These are phyloP conservation scores for Brachionichthys hirsutus DNA, from an alignment of 2,113 vertebrate genomes.

Conservation along the genomic window DNA sequence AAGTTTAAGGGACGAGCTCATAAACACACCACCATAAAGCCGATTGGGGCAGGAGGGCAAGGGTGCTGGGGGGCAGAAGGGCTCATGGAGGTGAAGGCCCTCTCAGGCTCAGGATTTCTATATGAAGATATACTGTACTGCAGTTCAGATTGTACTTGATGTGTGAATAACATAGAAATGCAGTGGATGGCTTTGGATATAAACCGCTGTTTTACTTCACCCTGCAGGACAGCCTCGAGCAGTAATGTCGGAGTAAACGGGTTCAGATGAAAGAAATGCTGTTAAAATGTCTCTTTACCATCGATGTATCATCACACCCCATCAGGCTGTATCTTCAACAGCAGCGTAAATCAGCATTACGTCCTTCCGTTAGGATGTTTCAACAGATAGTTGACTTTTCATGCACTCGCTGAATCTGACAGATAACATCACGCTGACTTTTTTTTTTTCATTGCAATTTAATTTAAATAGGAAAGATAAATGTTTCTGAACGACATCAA, in stretches of 20 bases:
- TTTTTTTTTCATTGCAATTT: slow-evolving; percentile 32
- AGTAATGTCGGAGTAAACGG: no score
- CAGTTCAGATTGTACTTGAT: no score
- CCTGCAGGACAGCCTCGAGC: no score
- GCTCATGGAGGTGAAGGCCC: no score
- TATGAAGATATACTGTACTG: no score
- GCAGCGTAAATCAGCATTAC: not conserved
- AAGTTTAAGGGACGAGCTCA: not conserved
- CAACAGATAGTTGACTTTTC: slow-evolving; percentile 30
- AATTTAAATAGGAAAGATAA: not conserved
- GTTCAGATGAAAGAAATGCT: no score
- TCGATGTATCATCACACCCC: not conserved
- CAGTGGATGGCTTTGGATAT: no score
- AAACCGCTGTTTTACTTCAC: no score
- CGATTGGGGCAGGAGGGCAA: not conserved
- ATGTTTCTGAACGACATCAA: not conserved
- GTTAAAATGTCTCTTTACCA: no score
- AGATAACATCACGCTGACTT: slow-evolving; percentile 32
- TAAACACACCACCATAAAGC: not conserved
- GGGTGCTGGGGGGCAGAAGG: no score
- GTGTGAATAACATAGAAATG: no score
- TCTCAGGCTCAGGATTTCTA: no score
- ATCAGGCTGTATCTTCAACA: not conserved
- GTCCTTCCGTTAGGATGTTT: not conserved
- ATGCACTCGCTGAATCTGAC: not conserved